Conservation (phyloP, 2,113 vertebrate species). For the Phyllopteryx taeniolatus region DNA sequence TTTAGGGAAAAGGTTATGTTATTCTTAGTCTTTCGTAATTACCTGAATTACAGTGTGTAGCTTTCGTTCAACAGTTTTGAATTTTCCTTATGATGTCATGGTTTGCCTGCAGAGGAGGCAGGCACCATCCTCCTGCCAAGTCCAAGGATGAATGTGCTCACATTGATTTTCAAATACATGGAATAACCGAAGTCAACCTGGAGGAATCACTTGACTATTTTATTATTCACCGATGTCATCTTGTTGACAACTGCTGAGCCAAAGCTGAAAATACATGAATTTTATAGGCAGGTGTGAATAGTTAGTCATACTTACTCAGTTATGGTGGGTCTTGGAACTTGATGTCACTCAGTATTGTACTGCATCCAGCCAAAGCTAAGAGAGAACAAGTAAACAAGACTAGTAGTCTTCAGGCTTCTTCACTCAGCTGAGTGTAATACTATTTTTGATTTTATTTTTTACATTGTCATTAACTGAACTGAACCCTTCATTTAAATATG, state of each 20-base stretch:
- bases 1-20: neutral
- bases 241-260: constrained; percentile 12
- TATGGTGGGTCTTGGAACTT: neutral
- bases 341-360: constrained; percentile 19
- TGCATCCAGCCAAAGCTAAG: constrained; percentile 27
- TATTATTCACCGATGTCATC: constrained; percentile 25
- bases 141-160: constrained; percentile 37
- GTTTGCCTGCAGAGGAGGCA: constrained; percentile 28
- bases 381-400: constrained; percentile 38
- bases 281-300: constrained; percentile 30
- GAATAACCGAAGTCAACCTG: constrained; percentile 43
- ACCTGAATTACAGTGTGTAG: constrained; percentile 22
- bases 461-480: constrained; percentile 15
- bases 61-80: constrained; percentile 22
- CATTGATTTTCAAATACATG: constrained; percentile 32
- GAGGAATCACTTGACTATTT: constrained; percentile 34
- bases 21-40: neutral
- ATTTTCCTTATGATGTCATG: constrained; percentile 18
- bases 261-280: constrained; percentile 11
- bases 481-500: constrained; percentile 2
- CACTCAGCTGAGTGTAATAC: constrained; percentile 19
- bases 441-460: neutral
- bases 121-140: constrained; percentile 37
- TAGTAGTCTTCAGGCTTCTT: constrained; percentile 16
- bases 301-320: constrained; percentile 18